A percentile compares a stretch with the other conserved stretches of the same genome.
phyloP scores from a whole-genome alignment of 2,888 invertebrate species.

The Andrena trimmerana region DNA sequence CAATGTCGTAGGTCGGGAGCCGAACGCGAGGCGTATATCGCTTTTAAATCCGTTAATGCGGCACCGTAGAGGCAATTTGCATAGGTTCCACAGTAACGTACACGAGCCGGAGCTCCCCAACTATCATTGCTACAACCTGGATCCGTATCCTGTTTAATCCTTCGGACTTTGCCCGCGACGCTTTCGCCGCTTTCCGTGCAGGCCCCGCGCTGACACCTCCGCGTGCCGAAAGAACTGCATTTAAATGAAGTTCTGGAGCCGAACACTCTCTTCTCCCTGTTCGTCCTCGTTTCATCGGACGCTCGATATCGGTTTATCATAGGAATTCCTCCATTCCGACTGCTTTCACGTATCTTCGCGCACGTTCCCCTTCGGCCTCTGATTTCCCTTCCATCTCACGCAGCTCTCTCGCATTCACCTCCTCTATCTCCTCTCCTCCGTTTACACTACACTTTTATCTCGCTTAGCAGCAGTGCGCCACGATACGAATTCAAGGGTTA shows the following conservation, averaged over 20 bases:
- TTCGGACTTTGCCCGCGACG: constrained; percentile 70
- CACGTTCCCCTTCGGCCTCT: background rate
- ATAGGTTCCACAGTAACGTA: constrained; percentile 76
- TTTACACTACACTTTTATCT: constrained; percentile 39
- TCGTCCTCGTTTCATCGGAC: constrained; percentile 35
- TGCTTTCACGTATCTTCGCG: background rate
- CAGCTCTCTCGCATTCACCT: background rate
- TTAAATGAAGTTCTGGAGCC: constrained; percentile 52
- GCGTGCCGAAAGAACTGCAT: constrained; percentile 34
- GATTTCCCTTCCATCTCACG: background rate
- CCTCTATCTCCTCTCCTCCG: background rate
- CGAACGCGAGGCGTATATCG: constrained; percentile 77
- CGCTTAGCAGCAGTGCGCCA: constrained; percentile 38
- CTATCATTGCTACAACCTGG: constrained; percentile 67
- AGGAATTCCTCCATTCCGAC: background rate
- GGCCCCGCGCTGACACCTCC: constrained; percentile 1
- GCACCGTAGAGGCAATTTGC: constrained; percentile 79
- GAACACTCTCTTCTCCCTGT: background rate
- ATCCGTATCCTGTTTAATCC: constrained; percentile 73
- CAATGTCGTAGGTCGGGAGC: constrained; percentile 71
- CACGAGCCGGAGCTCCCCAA: constrained; percentile 29
- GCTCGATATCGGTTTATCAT: constrained; percentile 12
- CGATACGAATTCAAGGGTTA: constrained; percentile 50
- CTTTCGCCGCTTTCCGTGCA: constrained; percentile 40
- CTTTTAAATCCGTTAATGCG: constrained; percentile 83